Evolutionary conservation across 2,797 vertebrate genomes (phyloP), one percentile per base, ranked within the genome.

Genomic region (Macropodus opercularis): DNA sequence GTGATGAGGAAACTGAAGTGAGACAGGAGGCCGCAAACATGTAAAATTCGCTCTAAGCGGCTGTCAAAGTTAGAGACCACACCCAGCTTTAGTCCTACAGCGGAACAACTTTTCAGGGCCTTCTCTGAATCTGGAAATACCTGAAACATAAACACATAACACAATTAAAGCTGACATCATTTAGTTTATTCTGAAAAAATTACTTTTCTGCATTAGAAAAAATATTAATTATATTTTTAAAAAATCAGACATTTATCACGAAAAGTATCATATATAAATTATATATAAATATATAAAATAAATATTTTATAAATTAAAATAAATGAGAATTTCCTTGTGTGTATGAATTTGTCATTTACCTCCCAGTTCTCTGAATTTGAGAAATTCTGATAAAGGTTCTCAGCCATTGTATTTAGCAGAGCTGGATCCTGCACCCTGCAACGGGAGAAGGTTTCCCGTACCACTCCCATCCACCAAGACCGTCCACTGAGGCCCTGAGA

Each of bases 1-100:
- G 94, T 96, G 72, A 98, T 59, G 50, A 98, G 62, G 61, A 98
- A 98, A 15, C 91, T 90, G 2, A 98, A 99, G 78, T 96, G 83
- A 21, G 90, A 80, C 42, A 88, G 81, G 35, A 99, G 92, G 36
- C 79, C 73, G 60, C 94, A 94, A 11, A 34, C 84, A 0, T 1
- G 59, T 32, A 99, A 85, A 58, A 98, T 85, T 8, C 46, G 71
- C 63, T 96, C 92, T 12, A 99, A 87, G 2, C 97, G 91, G 2
- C 1, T 81, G 69, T 99, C 98, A 2, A 98, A 99, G 89, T 98
- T 99, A 69, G 97, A 99, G 10, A 99, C 80, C 0, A 96, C 91
- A 0, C 90, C 96, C 70, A 95, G 92, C 60, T 69, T 88, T 60
- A 98, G 85, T 15, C 95, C 95, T 0, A 88, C 82, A 53, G 88